Evolutionary conservation across 2,888 invertebrate species (phyloP).

Genomic region (Therioaphis trifolii): DNA sequence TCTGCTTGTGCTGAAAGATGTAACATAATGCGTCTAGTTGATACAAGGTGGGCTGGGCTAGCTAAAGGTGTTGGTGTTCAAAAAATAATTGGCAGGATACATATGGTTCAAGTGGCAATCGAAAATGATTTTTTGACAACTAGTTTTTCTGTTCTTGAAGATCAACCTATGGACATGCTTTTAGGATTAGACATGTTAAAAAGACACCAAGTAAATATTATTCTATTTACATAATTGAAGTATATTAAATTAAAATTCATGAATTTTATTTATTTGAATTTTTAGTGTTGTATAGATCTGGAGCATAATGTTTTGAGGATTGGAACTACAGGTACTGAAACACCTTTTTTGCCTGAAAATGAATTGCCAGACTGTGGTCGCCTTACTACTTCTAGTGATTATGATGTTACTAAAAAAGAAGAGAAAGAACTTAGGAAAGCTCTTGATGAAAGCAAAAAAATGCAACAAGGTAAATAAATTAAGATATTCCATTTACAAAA

Average conservation of each 20-base stretch:
- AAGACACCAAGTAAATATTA: conserved; percentile 83
- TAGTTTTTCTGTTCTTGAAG: conserved; percentile 95
- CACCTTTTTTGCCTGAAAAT: conserved; percentile 85
- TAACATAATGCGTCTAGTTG: conserved; percentile 89
- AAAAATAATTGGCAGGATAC: conserved; percentile 94
- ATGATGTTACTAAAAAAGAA: conserved; percentile 75
- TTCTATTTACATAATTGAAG: neutral
- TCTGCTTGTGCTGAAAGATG: conserved; percentile 94
- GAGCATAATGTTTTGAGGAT: conserved; percentile 88
- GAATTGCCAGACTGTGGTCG: conserved; percentile 86
- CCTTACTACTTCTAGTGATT: conserved; percentile 77
- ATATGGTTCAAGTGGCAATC: conserved; percentile 97
- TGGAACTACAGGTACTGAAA: conserved; percentile 94
- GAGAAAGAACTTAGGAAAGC: conserved; percentile 79
- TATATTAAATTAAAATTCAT: conserved; percentile 3
- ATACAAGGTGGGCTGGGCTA: conserved; percentile 93
- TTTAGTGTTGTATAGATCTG: conserved; percentile 89
- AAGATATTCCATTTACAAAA: too few relatives aligned
- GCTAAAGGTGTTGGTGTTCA: conserved; percentile 98
- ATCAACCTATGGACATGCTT: conserved; percentile 98
- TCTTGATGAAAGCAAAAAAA: conserved; percentile 74
- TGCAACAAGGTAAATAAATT: conserved; percentile 40
- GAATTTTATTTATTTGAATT: conserved; percentile 63
- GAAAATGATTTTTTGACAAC: conserved; percentile 93
- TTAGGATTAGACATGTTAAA: conserved; percentile 97